A percentile compares a stretch with the other conserved stretches of the same genome.
phyloP scores from a whole-genome alignment of 30 jellyfish, hydroid and myxozoan species.

The Turritopsis dohrnii region DNA sequence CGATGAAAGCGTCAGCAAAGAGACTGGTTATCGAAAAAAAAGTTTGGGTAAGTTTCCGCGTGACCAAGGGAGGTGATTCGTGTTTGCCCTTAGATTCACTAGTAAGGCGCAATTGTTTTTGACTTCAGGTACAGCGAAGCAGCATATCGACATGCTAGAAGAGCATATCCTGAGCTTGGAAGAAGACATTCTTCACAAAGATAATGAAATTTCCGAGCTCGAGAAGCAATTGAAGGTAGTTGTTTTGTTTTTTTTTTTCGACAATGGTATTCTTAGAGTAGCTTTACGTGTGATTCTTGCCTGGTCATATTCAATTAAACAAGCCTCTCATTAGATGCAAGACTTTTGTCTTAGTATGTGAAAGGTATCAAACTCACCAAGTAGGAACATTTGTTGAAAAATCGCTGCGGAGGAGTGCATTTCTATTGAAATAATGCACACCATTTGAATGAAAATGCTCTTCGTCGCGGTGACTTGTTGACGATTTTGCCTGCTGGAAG shows the following conservation, averaged over 20 bases:
- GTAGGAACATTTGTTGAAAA: too few relatives aligned
- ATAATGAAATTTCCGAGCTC: slow-evolving; percentile 21
- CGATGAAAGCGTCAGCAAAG: slow-evolving; percentile 13
- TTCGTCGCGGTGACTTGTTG: not conserved
- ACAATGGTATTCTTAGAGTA: too few relatives aligned
- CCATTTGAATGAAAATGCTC: too few relatives aligned
- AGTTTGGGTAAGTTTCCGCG: not conserved
- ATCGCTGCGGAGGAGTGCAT: too few relatives aligned
- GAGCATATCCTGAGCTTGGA: slow-evolving; percentile 38
- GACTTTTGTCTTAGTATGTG: too few relatives aligned
- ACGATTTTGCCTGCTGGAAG: not conserved
- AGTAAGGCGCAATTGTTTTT: not conserved
- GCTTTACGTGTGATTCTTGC: too few relatives aligned
- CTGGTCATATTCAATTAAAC: too few relatives aligned
- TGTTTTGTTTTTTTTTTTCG: too few relatives aligned
- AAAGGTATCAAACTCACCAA: too few relatives aligned
- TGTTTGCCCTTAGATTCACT: not conserved
- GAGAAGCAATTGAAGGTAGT: slow-evolving; percentile 23
- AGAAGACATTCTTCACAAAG: slow-evolving; percentile 30
- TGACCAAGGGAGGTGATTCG: not conserved
- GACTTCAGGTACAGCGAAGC: slow-evolving; percentile 34
- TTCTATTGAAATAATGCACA: too few relatives aligned
- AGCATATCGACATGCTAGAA: slow-evolving; percentile 35
- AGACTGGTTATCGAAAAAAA: slow-evolving; percentile 3
- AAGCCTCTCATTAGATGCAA: too few relatives aligned